These are phyloP conservation scores for Neolamprologus hecqui DNA, from an alignment of 2,113 vertebrate species.

Conservation along the genomic window DNA sequence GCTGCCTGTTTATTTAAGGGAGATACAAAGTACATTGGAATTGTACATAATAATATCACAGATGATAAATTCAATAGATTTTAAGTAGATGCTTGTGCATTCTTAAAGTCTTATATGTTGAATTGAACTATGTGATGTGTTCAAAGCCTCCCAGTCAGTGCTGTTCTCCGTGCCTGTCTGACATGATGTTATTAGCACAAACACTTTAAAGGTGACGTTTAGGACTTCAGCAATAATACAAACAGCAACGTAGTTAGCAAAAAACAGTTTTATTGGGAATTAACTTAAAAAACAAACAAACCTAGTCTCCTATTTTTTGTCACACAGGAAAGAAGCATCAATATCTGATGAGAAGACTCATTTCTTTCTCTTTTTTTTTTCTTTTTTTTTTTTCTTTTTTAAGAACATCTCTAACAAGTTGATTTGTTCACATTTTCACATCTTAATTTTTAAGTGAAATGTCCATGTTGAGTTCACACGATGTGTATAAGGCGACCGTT, in stretches of 20 bases:
- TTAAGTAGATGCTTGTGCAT: accelerated
- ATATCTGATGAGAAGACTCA: too few relatives aligned
- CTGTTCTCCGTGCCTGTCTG: neutral
- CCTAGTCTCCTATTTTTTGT: too few relatives aligned
- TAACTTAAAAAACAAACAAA: too few relatives aligned
- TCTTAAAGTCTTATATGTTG: neutral
- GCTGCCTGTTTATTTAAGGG: accelerated
- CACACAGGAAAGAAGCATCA: too few relatives aligned
- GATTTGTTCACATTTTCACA: neutral
- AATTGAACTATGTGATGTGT: neutral
- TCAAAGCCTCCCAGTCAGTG: neutral
- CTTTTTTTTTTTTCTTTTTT: too few relatives aligned
- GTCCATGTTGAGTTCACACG: accelerated
- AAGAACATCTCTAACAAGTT: neutral
- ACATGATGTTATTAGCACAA: neutral
- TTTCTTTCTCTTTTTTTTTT: too few relatives aligned
- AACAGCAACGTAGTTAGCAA: too few relatives aligned
- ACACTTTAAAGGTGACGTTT: neutral
- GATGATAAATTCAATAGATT: neutral
- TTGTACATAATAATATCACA: neutral
- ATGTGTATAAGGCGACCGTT: accelerated
- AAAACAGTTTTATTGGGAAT: too few relatives aligned
- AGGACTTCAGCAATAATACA: too few relatives aligned
- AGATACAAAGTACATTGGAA: neutral
- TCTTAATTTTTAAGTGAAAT: neutral